phyloP scores from a whole-genome alignment of 2,888 invertebrate species.

The Mimachlamys varia region DNA sequence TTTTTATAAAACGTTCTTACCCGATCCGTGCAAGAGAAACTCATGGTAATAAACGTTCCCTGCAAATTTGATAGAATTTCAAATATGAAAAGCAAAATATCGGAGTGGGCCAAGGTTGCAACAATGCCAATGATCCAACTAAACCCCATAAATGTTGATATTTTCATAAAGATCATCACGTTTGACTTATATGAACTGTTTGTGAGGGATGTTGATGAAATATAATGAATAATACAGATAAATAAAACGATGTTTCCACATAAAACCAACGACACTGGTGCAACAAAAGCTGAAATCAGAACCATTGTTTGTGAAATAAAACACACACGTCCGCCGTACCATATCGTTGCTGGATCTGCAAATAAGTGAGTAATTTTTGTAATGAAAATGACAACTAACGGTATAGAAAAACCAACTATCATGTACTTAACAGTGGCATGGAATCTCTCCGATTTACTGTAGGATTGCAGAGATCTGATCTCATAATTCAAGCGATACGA shows the following conservation, averaged over 20 bases:
- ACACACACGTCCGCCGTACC: not conserved
- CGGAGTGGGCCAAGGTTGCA: not conserved
- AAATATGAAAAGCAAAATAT: not conserved
- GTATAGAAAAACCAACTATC: not conserved
- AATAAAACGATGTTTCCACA: not conserved
- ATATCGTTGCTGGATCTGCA: not conserved
- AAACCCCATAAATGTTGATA: not conserved
- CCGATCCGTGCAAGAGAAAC: not conserved
- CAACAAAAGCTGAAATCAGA: not conserved
- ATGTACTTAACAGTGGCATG: not conserved
- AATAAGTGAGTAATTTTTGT: not conserved
- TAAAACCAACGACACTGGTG: not conserved
- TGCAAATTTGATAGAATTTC: slow-evolving; percentile 8
- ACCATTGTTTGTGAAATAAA: not conserved
- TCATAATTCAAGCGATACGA: not conserved
- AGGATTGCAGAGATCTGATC: not conserved
- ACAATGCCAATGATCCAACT: not conserved
- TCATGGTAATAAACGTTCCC: not conserved
- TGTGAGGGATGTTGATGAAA: not conserved
- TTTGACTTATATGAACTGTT: not conserved
- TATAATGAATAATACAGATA: not conserved
- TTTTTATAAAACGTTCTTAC: not conserved
- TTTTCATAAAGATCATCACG: not conserved
- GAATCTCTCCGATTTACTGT: not conserved
- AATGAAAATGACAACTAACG: not conserved